A percentile compares a stretch with the other conserved stretches of the same genome.
These are phyloP conservation scores for Himalopsyche japonica DNA, from an alignment of 2,888 invertebrate species.

Conservation along the genomic window DNA sequence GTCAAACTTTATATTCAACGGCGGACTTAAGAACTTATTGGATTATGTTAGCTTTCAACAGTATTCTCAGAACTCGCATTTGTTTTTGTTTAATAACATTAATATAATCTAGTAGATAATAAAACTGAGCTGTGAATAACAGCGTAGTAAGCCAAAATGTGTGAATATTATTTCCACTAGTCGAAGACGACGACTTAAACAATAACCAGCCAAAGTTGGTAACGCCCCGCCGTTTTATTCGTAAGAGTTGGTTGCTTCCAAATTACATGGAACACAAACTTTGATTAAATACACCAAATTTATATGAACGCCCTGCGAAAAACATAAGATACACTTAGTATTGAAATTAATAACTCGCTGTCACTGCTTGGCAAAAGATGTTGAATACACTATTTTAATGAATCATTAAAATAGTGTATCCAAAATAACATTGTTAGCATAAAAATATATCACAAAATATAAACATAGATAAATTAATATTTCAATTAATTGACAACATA, in stretches of 20 bases:
- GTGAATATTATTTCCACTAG: not conserved
- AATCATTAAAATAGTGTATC: not conserved
- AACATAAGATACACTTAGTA: not conserved
- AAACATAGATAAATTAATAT: too few species aligned
- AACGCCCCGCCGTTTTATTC: not conserved
- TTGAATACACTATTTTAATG: too few species aligned
- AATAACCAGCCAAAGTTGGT: not conserved
- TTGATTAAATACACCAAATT: constrained; percentile 7
- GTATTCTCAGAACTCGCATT: not conserved
- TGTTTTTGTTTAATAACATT: not conserved
- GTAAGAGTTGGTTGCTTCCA: not conserved
- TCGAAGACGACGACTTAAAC: not conserved
- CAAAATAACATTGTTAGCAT: too few species aligned
- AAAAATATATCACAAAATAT: too few species aligned
- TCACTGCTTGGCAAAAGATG: not conserved
- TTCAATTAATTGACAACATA: too few species aligned
- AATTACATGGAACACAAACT: constrained; percentile 10
- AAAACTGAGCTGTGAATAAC: not conserved
- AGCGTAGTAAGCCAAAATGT: not conserved
- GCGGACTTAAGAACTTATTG: not conserved
- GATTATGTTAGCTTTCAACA: not conserved
- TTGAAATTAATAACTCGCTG: not conserved
- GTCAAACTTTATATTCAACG: not conserved
- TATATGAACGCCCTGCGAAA: not conserved
- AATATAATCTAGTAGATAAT: not conserved